Evolutionary conservation across 1,140 invertebrate species (phyloP).

Genomic region (Andrena cerasifolii): DNA sequence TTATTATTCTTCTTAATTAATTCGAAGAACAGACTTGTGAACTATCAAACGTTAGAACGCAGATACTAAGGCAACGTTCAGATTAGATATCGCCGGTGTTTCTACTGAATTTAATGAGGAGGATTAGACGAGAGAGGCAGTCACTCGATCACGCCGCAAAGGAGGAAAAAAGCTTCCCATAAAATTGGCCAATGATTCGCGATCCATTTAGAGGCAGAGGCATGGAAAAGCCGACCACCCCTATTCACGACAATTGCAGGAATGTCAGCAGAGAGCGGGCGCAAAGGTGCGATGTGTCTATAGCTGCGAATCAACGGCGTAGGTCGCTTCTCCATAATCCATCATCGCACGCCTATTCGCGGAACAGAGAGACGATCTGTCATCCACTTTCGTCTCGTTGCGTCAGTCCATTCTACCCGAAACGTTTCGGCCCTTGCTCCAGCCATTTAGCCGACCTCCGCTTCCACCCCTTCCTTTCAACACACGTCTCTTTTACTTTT

Average conservation of each 20-base stretch:
- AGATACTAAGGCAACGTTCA: not conserved
- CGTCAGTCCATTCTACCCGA: slow-evolving; percentile 64
- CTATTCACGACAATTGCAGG: slow-evolving; percentile 51
- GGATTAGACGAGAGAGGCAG: not conserved
- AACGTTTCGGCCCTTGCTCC: slow-evolving; percentile 48
- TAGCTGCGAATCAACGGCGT: slow-evolving; percentile 61
- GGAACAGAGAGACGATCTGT: slow-evolving; percentile 79
- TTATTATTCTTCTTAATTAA: no score
- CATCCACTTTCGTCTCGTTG: slow-evolving; percentile 78
- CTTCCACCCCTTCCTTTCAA: not conserved
- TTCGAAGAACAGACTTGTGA: no score
- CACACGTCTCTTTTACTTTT: not conserved
- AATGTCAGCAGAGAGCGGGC: slow-evolving; percentile 61
- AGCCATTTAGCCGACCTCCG: slow-evolving; percentile 36
- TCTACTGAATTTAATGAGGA: not conserved
- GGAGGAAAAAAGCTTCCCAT: slow-evolving; percentile 57
- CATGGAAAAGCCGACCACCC: slow-evolving; percentile 43
- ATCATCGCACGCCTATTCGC: slow-evolving; percentile 79
- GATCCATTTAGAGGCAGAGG: slow-evolving; percentile 52
- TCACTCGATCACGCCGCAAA: not conserved
- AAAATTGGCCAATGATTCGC: slow-evolving; percentile 73
- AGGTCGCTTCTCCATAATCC: slow-evolving; percentile 72
- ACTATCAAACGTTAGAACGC: no score
- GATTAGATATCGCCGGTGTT: not conserved
- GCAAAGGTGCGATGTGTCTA: slow-evolving; percentile 62